Conservation (phyloP, 1,140 invertebrate genomes). For the Goniozus legneri region DNA sequence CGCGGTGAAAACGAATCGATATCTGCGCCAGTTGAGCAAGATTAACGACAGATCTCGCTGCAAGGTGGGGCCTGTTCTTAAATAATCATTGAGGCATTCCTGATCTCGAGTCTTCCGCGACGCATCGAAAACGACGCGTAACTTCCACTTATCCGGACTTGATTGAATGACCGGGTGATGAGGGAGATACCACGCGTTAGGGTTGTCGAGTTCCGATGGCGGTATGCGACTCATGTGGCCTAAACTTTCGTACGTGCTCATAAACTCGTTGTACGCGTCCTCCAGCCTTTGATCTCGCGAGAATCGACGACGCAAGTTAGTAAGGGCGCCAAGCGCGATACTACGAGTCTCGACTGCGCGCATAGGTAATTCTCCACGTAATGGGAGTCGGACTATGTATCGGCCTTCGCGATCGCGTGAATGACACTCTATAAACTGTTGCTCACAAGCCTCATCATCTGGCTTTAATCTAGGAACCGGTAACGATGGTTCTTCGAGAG, state of each 20-base stretch:
- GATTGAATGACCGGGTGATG: neutral
- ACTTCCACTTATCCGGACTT: neutral
- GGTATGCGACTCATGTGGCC: neutral
- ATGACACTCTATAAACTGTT: constrained; percentile 7
- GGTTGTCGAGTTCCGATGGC: constrained; percentile 3
- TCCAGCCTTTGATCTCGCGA: neutral
- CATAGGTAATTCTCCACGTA: neutral
- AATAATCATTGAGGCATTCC: neutral
- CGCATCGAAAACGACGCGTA: neutral
- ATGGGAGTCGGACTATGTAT: constrained; percentile 8
- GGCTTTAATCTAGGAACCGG: neutral
- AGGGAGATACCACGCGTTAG: neutral
- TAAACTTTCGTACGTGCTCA: neutral
- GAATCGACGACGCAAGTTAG: neutral
- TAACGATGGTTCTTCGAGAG: constrained; percentile 9
- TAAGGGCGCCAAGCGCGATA: neutral
- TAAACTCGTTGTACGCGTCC: neutral
- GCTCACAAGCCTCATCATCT: constrained; percentile 15
- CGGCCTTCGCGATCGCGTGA: constrained; percentile 6
- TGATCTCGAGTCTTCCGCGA: neutral
- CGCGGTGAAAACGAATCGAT: neutral
- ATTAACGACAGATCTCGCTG: neutral
- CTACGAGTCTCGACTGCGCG: neutral
- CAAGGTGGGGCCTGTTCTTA: neutral
- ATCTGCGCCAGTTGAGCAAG: neutral